Percentiles rank a stretch among this genome's conserved stretches.
Evolutionary conservation across 2,888 invertebrate species (phyloP).

Genomic region (Zele albiditarsus): DNA sequence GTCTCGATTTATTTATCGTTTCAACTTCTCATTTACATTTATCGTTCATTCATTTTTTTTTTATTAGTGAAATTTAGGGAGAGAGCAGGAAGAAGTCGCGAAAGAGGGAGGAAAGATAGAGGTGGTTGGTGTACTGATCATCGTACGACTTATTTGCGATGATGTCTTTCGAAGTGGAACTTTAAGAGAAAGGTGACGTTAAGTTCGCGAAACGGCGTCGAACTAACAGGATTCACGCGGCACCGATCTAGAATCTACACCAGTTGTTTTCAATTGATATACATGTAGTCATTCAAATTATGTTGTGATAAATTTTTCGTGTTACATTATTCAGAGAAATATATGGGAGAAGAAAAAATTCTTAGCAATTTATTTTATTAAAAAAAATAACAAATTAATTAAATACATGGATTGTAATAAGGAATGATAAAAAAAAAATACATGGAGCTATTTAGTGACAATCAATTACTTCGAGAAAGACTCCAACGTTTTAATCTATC

Average conservation of each 20-base stretch:
- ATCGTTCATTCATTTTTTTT: conserved; percentile 1
- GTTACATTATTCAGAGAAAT: neutral
- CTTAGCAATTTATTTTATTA: neutral
- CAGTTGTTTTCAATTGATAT: neutral
- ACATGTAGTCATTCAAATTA: neutral
- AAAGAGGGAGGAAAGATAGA: conserved; percentile 34
- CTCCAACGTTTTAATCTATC: neutral
- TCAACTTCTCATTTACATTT: neutral
- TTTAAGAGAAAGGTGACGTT: conserved; percentile 55
- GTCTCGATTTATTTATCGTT: neutral
- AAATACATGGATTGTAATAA: too few relatives aligned
- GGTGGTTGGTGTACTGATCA: conserved; percentile 34
- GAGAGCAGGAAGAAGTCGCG: conserved; percentile 31
- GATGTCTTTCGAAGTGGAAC: conserved; percentile 53
- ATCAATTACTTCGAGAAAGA: neutral
- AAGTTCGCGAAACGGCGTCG: conserved; percentile 40
- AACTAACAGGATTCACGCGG: conserved; percentile 47
- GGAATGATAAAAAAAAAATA: neutral
- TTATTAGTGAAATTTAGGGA: conserved; percentile 25
- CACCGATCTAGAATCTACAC: conserved; percentile 37
- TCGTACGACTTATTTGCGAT: conserved; percentile 46
- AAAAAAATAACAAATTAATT: too few relatives aligned
- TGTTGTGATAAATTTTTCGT: neutral
- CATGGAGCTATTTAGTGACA: conserved; percentile 13
- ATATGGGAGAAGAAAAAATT: neutral